A percentile compares a stretch with the other conserved stretches of the same genome.
Conservation (phyloP, 2,113 vertebrate species). For the Siphamia tubifer region DNA sequence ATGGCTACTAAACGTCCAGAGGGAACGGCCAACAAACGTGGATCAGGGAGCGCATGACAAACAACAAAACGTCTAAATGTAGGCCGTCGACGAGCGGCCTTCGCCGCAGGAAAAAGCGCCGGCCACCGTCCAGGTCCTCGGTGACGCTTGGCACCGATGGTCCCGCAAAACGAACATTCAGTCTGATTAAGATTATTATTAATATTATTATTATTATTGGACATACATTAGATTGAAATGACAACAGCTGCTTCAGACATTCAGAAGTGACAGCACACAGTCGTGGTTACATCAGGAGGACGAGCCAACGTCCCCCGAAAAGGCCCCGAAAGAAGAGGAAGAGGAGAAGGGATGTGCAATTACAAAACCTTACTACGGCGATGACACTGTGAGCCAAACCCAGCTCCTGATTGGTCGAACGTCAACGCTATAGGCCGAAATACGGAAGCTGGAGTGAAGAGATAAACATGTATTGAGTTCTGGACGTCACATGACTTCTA, state of each 20-base stretch:
- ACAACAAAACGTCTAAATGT: conserved; percentile 72
- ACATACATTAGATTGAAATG: conserved; percentile 34
- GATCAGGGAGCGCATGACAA: conserved; percentile 76
- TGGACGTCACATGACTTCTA: no score
- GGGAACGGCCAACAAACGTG: conserved; percentile 56
- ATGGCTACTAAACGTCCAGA: conserved; percentile 50
- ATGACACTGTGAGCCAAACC: no score
- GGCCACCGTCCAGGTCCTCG: conserved; percentile 39
- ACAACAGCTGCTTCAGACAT: conserved; percentile 52
- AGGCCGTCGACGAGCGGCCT: conserved; percentile 59
- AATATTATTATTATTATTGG: conserved; percentile 23
- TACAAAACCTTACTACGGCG: no score
- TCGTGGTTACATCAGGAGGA: conserved; percentile 13
- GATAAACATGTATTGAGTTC: no score
- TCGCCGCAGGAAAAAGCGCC: conserved; percentile 31
- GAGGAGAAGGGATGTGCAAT: no score
- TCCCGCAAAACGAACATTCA: conserved; percentile 63
- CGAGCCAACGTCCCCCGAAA: conserved; percentile 7
- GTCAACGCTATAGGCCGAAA: no score
- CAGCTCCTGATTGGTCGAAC: no score
- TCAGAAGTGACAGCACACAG: conserved; percentile 41
- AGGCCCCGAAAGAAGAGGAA: conserved; percentile 16
- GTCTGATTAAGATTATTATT: conserved; percentile 19
- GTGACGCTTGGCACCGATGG: conserved; percentile 35
- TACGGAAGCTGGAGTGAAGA: no score